Percentiles rank a stretch among this genome's conserved stretches.
phyloP scores from a whole-genome alignment of 2,113 vertebrate genomes.

The Tragulus kanchil region DNA sequence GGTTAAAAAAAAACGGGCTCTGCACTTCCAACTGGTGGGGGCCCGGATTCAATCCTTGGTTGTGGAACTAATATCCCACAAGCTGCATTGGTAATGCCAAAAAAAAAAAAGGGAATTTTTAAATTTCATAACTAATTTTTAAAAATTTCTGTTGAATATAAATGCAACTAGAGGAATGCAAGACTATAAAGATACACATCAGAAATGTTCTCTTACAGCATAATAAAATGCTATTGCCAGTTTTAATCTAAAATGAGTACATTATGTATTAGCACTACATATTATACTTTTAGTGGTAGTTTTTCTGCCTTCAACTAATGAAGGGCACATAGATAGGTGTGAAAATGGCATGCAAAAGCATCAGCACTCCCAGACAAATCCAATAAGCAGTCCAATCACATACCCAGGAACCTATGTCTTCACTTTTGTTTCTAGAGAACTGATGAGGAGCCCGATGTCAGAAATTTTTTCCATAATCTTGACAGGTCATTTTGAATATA shows the following conservation, averaged over 20 bases:
- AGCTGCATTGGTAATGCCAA: not conserved
- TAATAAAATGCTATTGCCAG: not conserved
- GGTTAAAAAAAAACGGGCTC: not conserved
- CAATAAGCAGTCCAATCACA: slow-evolving; percentile 15
- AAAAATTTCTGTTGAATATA: not conserved
- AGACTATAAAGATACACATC: not conserved
- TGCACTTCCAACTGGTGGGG: not conserved
- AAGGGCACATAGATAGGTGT: not conserved
- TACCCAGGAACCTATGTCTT: not conserved
- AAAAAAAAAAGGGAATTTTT: not conserved
- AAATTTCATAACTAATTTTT: not conserved
- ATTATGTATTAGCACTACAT: not conserved
- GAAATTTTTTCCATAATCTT: slow-evolving; percentile 65
- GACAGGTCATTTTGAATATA: slow-evolving; percentile 64
- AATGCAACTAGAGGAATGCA: not conserved
- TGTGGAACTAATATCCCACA: not conserved
- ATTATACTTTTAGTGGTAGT: not conserved
- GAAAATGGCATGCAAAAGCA: not conserved
- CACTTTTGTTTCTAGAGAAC: not conserved
- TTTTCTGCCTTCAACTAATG: not conserved
- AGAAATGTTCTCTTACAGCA: not conserved
- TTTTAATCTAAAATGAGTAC: not conserved
- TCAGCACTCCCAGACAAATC: slow-evolving; percentile 55
- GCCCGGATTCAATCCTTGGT: not conserved
- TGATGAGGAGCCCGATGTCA: slow-evolving; percentile 17